Percentiles rank a stretch among this genome's conserved stretches.
Evolutionary conservation across 1,140 invertebrate species (phyloP).

Genomic region (Diorhabda carinulata): DNA sequence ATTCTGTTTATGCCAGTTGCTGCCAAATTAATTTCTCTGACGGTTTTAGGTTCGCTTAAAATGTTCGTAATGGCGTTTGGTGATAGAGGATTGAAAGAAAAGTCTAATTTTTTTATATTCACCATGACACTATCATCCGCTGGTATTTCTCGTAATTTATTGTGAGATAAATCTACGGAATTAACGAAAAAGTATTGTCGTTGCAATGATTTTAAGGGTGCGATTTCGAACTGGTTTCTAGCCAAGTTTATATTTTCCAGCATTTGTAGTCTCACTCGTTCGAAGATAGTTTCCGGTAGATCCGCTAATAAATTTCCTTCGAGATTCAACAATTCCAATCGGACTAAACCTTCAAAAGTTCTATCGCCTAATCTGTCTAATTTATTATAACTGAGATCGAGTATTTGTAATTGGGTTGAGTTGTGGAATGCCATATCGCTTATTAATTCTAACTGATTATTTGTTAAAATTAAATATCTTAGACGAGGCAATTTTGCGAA

Average conservation of each 20-base stretch:
- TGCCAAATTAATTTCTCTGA: constrained; percentile 75
- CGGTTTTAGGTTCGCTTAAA: constrained; percentile 83
- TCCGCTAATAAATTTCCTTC: constrained; percentile 68
- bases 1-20: constrained; percentile 68
- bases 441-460: constrained; percentile 74
- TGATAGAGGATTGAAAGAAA: constrained; percentile 80
- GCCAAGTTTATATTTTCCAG: constrained; percentile 78
- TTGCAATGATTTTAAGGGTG: constrained; percentile 74
- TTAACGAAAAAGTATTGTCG: constrained; percentile 78
- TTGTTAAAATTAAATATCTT: constrained; percentile 61
- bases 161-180: constrained; percentile 73
- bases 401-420: constrained; percentile 77
- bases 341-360: constrained; percentile 75
- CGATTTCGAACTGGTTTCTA: constrained; percentile 70
- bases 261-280: constrained; percentile 69
- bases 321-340: constrained; percentile 72
- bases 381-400: constrained; percentile 70
- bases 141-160: constrained; percentile 73
- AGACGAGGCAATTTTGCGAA: constrained; percentile 76
- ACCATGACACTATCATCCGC: constrained; percentile 80
- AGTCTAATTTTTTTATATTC: constrained; percentile 80
- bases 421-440: constrained; percentile 86
- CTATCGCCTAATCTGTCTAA: constrained; percentile 72
- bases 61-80: constrained; percentile 69
- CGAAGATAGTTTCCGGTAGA: constrained; percentile 81